Conservation (phyloP, 2,113 vertebrate species). For the Turnix velox region DNA sequence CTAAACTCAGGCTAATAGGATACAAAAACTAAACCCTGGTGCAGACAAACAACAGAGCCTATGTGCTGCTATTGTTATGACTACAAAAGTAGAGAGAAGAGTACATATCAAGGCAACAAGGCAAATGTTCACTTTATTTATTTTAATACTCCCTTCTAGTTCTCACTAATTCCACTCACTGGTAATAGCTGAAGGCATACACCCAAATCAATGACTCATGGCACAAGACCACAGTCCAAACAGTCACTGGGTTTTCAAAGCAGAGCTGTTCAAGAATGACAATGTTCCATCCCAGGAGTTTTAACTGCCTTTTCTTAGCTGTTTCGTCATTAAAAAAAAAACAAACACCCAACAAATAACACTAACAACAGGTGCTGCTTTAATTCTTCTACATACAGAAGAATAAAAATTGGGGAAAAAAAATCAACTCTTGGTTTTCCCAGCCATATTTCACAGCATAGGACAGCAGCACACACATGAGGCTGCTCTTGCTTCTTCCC, state of each 20-base stretch:
- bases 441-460: background rate
- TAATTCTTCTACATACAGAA: background rate
- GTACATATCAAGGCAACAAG: background rate
- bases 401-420: background rate
- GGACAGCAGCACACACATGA: background rate
- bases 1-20: background rate
- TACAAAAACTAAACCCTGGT: background rate
- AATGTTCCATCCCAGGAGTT: background rate
- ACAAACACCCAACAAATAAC: background rate
- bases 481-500: background rate
- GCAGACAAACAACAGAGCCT: background rate
- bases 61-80: background rate
- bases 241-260: slow-evolving; percentile 44
- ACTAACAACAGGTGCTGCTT: background rate
- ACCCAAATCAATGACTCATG: slow-evolving; percentile 68
- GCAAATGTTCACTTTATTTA: background rate
- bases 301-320: background rate
- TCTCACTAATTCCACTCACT: slow-evolving; percentile 44
- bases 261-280: background rate
- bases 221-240: slow-evolving; percentile 67
- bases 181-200: slow-evolving; percentile 50
- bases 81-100: background rate
- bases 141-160: slow-evolving; percentile 25
- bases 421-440: background rate
- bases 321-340: background rate